Base-by-base conservation (phyloP, 2,113 vertebrate species). In the Hippocampus mohnikei region DNA sequence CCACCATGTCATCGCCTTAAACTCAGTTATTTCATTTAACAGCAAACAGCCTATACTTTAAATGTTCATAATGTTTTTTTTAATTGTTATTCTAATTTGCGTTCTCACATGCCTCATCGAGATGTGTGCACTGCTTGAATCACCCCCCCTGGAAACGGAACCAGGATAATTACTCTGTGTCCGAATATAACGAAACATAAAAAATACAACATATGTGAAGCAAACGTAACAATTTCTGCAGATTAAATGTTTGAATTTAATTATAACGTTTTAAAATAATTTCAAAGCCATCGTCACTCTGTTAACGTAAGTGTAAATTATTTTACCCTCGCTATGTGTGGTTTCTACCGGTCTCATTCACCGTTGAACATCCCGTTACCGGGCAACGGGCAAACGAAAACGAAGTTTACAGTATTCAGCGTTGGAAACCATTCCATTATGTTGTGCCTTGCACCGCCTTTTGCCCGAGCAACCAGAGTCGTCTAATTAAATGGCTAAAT, bases 401-500 rank as follows among this genome's bases (percentile, higher is more conserved):
- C 18, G 9, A 55, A 23, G 2, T 50, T 50, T 50, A n/a, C n/a
- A n/a, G n/a, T n/a, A 20, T 27, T 60, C 0, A 61, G 59, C 59
- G 15, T 61, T 1, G 8, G 18, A 6, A 23, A 11, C 9, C 3
- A 3, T 55, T 55, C 9, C 29, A 21, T 61, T n/a, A 40, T n/a
- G 33, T n/a, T 18, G 8, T 18, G 2, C 27, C 15, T 37, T 29
- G 52, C 55, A 27, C 9, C 29, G 15, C 6, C 18, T n/a, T 62
- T 6, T 5, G 13, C 7, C 6, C 61, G n/a, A n/a, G 21, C 10
- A 40, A 5, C 20, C 9, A n/a, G 13, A 27, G 8, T 61, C 18
- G 2, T 7, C 27, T 25, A 1, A 55, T 6, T 74, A 0, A 52
- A 94, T 94, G 94, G 93, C 92, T 0, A 92, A 89, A 66, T 93